Conservation (phyloP, 64 coral and sea anemone species). For the Montipora efflorescens region DNA sequence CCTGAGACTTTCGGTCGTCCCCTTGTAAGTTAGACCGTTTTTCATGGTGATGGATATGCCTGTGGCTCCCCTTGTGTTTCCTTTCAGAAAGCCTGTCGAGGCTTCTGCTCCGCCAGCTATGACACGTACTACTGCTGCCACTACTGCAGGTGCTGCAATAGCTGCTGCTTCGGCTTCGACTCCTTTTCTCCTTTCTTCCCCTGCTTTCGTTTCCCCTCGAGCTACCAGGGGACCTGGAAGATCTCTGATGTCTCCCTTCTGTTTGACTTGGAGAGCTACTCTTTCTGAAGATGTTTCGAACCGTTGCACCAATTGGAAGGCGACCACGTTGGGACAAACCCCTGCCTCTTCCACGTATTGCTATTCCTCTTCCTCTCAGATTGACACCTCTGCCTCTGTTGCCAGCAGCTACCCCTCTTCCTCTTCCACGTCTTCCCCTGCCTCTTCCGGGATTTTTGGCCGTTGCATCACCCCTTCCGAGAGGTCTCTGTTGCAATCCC, state of each 20-base stretch:
- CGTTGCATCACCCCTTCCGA: background rate
- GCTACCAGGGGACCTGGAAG: conserved; percentile 30
- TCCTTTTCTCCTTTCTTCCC: background rate
- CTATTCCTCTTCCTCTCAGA: conserved; percentile 20
- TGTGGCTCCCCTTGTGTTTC: background rate
- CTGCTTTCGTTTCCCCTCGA: background rate
- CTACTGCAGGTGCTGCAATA: conserved; percentile 48
- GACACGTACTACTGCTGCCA: conserved; percentile 22
- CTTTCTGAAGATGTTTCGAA: conserved; percentile 37
- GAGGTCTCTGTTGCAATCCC: background rate
- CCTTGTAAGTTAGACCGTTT: background rate
- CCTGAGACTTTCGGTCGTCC: background rate
- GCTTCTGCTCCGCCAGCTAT: conserved; percentile 25
- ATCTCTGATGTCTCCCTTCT: background rate
- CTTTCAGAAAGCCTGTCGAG: conserved; percentile 8
- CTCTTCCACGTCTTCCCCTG: background rate
- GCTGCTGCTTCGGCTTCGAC: conserved; percentile 36
- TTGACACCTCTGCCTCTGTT: conserved; percentile 1
- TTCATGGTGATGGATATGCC: background rate
- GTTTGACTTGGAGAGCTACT: background rate
- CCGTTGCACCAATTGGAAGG: background rate
- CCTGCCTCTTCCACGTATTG: conserved; percentile 16
- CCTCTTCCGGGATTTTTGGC: conserved; percentile 12
- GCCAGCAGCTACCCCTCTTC: background rate
- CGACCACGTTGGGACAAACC: background rate